Conservation (phyloP, 2,797 vertebrate species). For the Gila robusta region DNA sequence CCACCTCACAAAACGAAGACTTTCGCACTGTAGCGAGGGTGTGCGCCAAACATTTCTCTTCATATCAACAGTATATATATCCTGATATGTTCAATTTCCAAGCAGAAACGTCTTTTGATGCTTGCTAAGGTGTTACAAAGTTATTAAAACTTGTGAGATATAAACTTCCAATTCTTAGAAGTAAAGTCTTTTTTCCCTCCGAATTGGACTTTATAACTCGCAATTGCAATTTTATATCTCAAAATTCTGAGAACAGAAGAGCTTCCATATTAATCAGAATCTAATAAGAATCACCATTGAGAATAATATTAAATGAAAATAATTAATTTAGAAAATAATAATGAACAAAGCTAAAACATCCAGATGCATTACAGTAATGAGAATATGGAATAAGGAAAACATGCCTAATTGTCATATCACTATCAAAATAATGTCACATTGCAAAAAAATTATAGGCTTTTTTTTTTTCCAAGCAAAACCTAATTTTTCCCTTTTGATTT, state of each 20-base stretch:
- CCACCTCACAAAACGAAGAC: neutral
- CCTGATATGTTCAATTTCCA: neutral
- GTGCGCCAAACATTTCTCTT: neutral
- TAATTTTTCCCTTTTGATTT: neutral
- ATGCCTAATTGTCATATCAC: neutral
- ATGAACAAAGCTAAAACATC: neutral
- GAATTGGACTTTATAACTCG: too few relatives aligned
- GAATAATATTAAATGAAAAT: neutral
- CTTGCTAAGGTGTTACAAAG: neutral
- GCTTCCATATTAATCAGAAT: neutral
- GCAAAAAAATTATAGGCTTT: neutral
- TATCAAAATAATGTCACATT: neutral
- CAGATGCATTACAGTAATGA: neutral
- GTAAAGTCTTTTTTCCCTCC: too few relatives aligned
- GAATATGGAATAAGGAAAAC: neutral
- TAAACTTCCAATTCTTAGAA: too few relatives aligned
- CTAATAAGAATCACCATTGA: neutral
- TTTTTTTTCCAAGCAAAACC: neutral
- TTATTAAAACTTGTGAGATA: too few relatives aligned
- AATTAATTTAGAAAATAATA: neutral
- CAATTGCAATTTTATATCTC: too few relatives aligned
- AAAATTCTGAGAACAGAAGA: too few relatives aligned
- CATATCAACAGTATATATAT: neutral
- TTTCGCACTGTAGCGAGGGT: neutral
- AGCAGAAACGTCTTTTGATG: neutral